Evolutionary conservation across 2,888 invertebrate species (phyloP).

Genomic region (Caenorhabditis wallacei): DNA sequence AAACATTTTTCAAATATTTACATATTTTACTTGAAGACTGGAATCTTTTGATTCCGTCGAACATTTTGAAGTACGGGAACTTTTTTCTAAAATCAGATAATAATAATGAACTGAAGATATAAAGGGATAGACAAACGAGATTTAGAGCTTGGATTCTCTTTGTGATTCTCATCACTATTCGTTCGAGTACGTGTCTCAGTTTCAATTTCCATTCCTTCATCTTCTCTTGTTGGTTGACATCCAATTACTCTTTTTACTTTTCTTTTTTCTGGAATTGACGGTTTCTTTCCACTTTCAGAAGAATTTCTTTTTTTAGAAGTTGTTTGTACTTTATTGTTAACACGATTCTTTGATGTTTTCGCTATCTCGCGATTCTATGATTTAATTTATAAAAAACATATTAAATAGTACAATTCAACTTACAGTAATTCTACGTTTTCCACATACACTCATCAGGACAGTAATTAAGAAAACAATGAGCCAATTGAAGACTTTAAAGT

Average conservation of each 20-base stretch:
- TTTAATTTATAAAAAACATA: not conserved
- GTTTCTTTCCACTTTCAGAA: not conserved
- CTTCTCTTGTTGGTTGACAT: slow-evolving; percentile 47
- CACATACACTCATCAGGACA: not conserved
- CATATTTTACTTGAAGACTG: not conserved
- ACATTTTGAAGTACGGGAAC: not conserved
- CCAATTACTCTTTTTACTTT: slow-evolving; percentile 19
- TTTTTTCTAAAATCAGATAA: not conserved
- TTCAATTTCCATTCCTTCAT: slow-evolving; percentile 37
- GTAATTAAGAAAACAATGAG: slow-evolving; percentile 8
- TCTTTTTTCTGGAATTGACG: not conserved
- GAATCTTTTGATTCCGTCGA: not conserved
- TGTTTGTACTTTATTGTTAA: not conserved
- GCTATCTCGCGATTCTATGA: not conserved
- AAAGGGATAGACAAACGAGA: not conserved
- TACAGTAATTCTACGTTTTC: slow-evolving; percentile 26
- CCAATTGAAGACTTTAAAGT: slow-evolving; percentile 17
- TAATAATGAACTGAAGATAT: too few species aligned
- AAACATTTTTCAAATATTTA: too few species aligned
- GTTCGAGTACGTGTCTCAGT: not conserved
- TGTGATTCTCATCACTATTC: slow-evolving; percentile 14
- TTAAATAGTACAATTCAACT: not conserved
- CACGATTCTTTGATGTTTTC: not conserved
- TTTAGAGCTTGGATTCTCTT: not conserved
- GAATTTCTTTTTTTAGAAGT: not conserved